Percentiles rank a stretch among this genome's conserved stretches.
Conservation (phyloP, 53 echinoderm and acorn worm genomes). For the Zoroaster sp. region DNA sequence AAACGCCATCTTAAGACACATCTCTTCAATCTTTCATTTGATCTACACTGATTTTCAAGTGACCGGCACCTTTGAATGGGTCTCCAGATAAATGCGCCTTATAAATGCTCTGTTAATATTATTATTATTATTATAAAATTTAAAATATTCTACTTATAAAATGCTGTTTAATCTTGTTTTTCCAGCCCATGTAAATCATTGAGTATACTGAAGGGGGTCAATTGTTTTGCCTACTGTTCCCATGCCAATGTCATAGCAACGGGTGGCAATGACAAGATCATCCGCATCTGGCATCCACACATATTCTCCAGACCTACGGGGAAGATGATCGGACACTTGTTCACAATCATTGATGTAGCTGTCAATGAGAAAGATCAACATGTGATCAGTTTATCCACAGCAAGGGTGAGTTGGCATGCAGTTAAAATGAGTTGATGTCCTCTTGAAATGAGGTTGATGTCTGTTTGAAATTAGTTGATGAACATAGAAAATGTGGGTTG, state of each 20-base stretch:
- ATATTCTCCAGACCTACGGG: conserved; percentile 97
- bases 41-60: too few relatives aligned
- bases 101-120: too few relatives aligned
- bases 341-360: conserved; percentile 93
- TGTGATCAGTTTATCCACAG: conserved; percentile 93
- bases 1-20: too few relatives aligned
- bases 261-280: conserved; percentile 92
- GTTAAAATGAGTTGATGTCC: neutral
- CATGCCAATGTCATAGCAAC: conserved; percentile 96
- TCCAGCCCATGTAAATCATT: conserved; percentile 80
- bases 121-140: too few relatives aligned
- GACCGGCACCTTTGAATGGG: too few relatives aligned
- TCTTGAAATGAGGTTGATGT: too few relatives aligned
- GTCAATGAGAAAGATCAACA: conserved; percentile 99
- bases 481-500: too few relatives aligned
- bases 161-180: neutral
- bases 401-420: conserved; percentile 73
- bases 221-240: conserved; percentile 93
- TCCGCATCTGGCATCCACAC: conserved; percentile 98
- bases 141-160: neutral
- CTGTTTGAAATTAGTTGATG: too few relatives aligned
- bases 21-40: too few relatives aligned
- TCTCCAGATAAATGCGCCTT: too few relatives aligned
- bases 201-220: conserved; percentile 87
- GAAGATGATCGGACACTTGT: conserved; percentile 97